These are phyloP conservation scores for Frieseomelitta varia DNA, from an alignment of 1,140 invertebrate genomes.

Conservation along the genomic window DNA sequence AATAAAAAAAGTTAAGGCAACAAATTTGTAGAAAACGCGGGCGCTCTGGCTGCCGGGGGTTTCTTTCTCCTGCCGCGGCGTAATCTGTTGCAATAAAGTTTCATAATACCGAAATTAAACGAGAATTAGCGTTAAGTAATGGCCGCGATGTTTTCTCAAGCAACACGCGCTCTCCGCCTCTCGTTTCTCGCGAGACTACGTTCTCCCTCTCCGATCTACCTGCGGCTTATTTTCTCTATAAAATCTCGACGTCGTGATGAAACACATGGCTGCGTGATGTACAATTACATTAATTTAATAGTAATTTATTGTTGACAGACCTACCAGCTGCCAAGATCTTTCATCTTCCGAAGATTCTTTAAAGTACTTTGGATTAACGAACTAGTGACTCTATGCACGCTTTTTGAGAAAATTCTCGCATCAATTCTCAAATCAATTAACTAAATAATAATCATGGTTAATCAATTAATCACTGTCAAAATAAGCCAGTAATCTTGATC, in stretches of 20 bases:
- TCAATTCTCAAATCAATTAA: too few relatives aligned
- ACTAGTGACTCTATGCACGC: too few relatives aligned
- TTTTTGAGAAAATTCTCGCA: too few relatives aligned
- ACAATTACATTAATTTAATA: neutral
- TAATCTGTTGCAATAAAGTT: constrained; percentile 14
- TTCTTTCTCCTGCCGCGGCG: neutral
- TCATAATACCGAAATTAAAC: constrained; percentile 16
- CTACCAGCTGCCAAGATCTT: too few relatives aligned
- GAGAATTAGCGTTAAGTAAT: constrained; percentile 21
- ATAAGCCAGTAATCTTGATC: too few relatives aligned
- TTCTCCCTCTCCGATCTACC: neutral
- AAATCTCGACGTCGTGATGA: neutral
- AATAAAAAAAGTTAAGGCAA: neutral
- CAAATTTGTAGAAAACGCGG: neutral
- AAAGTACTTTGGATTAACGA: too few relatives aligned
- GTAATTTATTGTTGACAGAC: too few relatives aligned
- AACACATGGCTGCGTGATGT: neutral
- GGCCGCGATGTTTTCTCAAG: constrained; percentile 8
- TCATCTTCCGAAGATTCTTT: too few relatives aligned
- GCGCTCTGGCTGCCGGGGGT: neutral
- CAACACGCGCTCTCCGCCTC: neutral
- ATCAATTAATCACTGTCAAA: too few relatives aligned
- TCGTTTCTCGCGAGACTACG: neutral
- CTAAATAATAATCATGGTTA: too few relatives aligned
- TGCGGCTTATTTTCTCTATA: neutral